Base-by-base conservation (phyloP, 1,140 invertebrate genomes). In the Euura lappo region DNA sequence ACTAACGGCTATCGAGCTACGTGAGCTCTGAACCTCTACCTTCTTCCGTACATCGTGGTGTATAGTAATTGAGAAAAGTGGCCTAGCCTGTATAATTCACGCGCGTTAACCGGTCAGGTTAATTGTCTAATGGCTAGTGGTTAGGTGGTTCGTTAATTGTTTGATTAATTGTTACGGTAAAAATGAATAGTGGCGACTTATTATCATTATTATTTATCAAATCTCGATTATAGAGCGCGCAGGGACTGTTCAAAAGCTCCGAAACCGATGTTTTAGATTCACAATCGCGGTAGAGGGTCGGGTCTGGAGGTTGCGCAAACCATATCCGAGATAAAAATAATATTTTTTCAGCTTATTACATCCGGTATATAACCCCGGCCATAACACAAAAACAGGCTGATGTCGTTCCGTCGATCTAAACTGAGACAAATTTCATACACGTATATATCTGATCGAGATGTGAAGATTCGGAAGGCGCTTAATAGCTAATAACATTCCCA, bases 321-420 rank as follows among this genome's bases (percentile, higher is more conserved):
- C 8, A n/a, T 60, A 60, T 60, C 51, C 13, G 51, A 60, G 51
- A 60, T 60, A 60, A 60, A 60, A 60, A 60, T 60, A 60, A 60
- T 60, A 60, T 60, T 60, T 60, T 60, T 60, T 60, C 51, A 60
- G 51, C 51, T 60, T 60, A 60, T 60, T 60, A 60, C 51, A 60
- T 60, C 51, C 51, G 51, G 51, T n/a, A n/a, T 60, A 60, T n/a
- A 60, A 60, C 51, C 8, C 6, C 3, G 51, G 28, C 28, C 28
- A 28, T 28, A 28, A 28, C 28, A 28, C 28, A 28, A 28, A 28
- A 28, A 28, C 28, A 28, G 28, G 28, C 28, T 28, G 28, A 28
- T 28, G 28, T 28, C 28, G 28, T 28, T 28, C 28, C 28, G 0
- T 28, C 28, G 28, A 28, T 28, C 28, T 28, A 28, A 28, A 28